Evolutionary conservation across 2,888 invertebrate genomes (phyloP), one percentile per base, ranked within the genome.

Genomic region (Onthophagus sagittarius): DNA sequence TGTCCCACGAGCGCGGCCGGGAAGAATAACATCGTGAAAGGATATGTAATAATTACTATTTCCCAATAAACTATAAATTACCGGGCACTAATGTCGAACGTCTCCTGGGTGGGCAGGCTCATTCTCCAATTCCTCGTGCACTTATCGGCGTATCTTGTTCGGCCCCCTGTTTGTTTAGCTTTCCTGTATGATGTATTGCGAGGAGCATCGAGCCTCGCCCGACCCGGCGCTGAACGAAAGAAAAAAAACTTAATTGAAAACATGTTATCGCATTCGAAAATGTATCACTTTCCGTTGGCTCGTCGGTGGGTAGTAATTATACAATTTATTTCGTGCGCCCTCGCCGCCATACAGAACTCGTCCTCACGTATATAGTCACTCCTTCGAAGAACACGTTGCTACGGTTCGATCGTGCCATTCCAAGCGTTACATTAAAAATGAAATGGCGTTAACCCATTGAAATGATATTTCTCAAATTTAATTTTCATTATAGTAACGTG

Each of bases 41-140:
- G 77, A 80, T 81, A 82, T 81, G 79, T 83, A 82, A 82, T 82
- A 82, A 83, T 82, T 83, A 81, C 81, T 81, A 81, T 82, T 82
- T 80, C 80, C 77, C 82, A 81, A 83, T 82, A 81, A 67, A 81
- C 82, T 80, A 83, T 83, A 82, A 83, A 83, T 83, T 80, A 81
- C 77, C 75, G 74, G 76, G 76, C 78, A 80, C 81, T 81, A 82
- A 83, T 81, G 81, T 81, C 78, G 80, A 79, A 80, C 81, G 79
- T 80, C 77, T 82, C 83, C 82, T 82, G 83, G 83, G 83, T 83
- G 83, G 83, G 83, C 83, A 83, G 79, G 79, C 78, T 64, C 78
- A 79, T 81, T 83, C 82, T 83, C 81, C 81, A 82, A 83, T 82
- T 83, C 81, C 81, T 78, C 79, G 81, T 77, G 76, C 75, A 80